Conservation (phyloP, 2,113 vertebrate species). For the Ameiurus melas region DNA sequence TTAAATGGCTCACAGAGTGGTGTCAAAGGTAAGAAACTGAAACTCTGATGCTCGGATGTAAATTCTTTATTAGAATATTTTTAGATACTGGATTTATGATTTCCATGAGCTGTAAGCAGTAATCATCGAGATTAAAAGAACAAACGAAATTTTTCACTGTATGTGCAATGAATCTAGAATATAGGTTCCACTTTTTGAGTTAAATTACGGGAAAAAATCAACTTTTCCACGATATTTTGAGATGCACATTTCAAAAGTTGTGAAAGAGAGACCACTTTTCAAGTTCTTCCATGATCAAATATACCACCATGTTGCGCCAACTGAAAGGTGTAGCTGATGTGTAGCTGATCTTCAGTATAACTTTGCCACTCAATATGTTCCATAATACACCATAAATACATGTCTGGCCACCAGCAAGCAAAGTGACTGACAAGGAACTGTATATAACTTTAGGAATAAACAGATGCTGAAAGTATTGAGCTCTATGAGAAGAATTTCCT, state of each 20-base stretch:
- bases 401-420: background rate
- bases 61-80: too few relatives aligned
- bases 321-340: conserved; percentile 31
- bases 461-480: background rate
- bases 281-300: background rate
- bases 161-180: too few relatives aligned
- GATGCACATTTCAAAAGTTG: background rate
- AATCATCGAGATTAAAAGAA: too few relatives aligned
- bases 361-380: background rate
- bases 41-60: background rate
- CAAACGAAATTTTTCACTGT: too few relatives aligned
- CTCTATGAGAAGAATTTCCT: background rate
- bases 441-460: background rate
- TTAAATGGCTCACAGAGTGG: conserved; percentile 51
- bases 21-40: conserved; percentile 60
- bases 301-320: background rate
- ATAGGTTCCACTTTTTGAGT: too few relatives aligned
- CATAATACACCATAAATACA: conserved; percentile 9
- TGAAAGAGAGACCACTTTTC: background rate
- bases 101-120: too few relatives aligned
- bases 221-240: too few relatives aligned
- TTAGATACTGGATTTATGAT: too few relatives aligned
- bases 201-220: too few relatives aligned
- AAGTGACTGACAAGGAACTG: background rate
- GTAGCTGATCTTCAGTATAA: conserved; percentile 16